A percentile compares a stretch with the other conserved stretches of the same genome.
phyloP scores from a whole-genome alignment of 2,113 vertebrate genomes.

The Nothoprocta perdicaria region DNA sequence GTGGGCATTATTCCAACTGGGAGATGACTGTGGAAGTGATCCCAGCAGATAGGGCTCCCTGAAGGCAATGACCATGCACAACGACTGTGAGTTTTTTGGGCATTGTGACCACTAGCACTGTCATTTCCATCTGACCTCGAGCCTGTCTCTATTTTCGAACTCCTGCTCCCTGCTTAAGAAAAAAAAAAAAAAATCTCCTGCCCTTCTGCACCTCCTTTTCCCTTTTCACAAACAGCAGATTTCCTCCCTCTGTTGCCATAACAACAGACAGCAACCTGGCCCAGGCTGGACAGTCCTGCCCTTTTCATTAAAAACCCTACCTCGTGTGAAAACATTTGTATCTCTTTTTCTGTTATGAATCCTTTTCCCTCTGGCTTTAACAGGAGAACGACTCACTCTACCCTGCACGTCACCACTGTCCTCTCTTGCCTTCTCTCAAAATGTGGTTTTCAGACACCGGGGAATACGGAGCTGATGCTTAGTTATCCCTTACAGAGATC shows the following conservation, averaged over 20 bases:
- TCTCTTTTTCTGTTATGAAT: background rate
- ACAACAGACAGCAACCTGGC: conserved; percentile 50
- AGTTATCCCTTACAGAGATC: conserved; percentile 41
- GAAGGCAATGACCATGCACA: background rate
- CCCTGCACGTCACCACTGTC: background rate
- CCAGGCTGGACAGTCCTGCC: conserved; percentile 34
- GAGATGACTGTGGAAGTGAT: background rate
- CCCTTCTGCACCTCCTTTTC: background rate
- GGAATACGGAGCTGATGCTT: conserved; percentile 7
- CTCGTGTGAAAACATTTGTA: conserved; percentile 9
- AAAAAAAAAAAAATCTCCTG: background rate
- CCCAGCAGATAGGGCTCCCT: background rate
- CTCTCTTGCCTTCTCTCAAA: background rate
- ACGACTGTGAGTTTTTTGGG: background rate
- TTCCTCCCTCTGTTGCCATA: conserved; percentile 40
- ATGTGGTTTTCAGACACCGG: conserved; percentile 19
- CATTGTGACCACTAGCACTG: background rate
- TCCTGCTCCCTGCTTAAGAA: background rate
- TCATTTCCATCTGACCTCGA: background rate
- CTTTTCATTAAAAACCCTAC: conserved; percentile 54
- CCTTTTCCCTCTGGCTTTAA: conserved; percentile 4
- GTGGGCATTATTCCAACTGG: background rate
- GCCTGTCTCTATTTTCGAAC: background rate
- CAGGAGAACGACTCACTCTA: background rate
- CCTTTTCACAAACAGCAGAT: background rate